A percentile compares a stretch with the other conserved stretches of the same genome.
phyloP scores from a whole-genome alignment of 2,113 vertebrate genomes.

The Vidua chalybeata region DNA sequence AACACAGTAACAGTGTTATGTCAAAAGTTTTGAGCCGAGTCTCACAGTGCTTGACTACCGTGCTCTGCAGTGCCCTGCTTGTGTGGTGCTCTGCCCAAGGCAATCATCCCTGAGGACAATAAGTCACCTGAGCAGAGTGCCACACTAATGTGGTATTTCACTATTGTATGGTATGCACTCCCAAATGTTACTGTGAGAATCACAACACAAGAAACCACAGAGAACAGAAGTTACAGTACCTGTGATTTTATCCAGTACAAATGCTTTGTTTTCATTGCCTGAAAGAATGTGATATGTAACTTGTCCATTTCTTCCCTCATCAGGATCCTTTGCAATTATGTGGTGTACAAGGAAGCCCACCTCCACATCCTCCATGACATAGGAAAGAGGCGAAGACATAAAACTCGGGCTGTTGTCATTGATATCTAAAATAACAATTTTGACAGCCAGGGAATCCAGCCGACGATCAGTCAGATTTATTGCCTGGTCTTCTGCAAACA shows the following conservation, averaged over 20 bases:
- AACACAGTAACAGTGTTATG: background rate
- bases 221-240: constrained; percentile 71
- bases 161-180: background rate
- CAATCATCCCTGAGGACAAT: background rate
- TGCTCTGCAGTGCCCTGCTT: accelerated
- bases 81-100: background rate
- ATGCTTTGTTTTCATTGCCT: constrained; percentile 80
- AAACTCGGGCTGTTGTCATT: constrained; percentile 91
- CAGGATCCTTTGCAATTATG: constrained; percentile 82
- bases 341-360: constrained; percentile 82
- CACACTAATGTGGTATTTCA: background rate
- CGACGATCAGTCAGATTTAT: constrained; percentile 72
- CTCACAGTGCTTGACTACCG: background rate
- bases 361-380: constrained; percentile 77
- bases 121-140: background rate
- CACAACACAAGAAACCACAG: background rate
- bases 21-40: background rate
- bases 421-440: constrained; percentile 84
- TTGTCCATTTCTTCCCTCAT: constrained; percentile 81
- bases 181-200: background rate
- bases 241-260: constrained; percentile 82
- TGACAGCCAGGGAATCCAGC: constrained; percentile 72
- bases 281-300: constrained; percentile 79
- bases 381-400: constrained; percentile 65
- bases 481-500: constrained; percentile 83